Evolutionary conservation across 2,113 vertebrate species (phyloP), one percentile per base, ranked within the genome.

Genomic region (Eira barbara): DNA sequence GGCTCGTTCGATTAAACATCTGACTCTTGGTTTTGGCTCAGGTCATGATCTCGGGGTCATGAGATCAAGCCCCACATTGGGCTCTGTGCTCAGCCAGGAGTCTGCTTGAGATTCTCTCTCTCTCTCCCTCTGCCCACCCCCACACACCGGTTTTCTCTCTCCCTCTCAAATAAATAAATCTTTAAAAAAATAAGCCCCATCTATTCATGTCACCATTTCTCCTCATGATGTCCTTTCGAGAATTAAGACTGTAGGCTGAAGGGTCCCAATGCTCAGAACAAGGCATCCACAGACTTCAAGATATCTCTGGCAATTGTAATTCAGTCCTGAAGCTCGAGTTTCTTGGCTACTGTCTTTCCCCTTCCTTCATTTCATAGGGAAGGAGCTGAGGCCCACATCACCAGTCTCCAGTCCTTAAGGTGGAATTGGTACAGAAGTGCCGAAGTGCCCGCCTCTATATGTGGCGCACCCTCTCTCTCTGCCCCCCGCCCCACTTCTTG

Each of bases 241-340:
- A 47, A 76, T 23, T 57, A n/a, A 92, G 59, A 21, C 15, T 80
- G 8, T 73, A 29, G 34, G 14, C 42, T 69, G 21, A 15, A 61
- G 55, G 15, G 7, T 80, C 42, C 89, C 31, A 23, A 13, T 69
- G 49, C 42, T 82, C 6, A 42, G 78, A 86, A 49, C 21, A 61
- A 86, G 31, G 15, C 7, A 5, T 31, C 8, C 31, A 25, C 0
- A 0, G 9, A 4, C 4, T 39, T 10, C 13, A 59, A 5, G 8
- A 3, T 59, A 39, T 45, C 49, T 59, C n/a, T 27, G 71, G 15
- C 45, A 42, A 18, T 7, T 39, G 13, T 17, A 13, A 12, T 4
- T 69, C 78, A 23, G 27, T 57, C 80, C 36, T n/a, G 47, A 74
- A 87, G 61, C 15, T 57, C 0, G 27, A 5, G 2, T 13, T 61